A percentile compares a stretch with the other conserved stretches of the same genome.
Evolutionary conservation across 1,140 invertebrate species (phyloP).

Genomic region (Drosophila funebris): DNA sequence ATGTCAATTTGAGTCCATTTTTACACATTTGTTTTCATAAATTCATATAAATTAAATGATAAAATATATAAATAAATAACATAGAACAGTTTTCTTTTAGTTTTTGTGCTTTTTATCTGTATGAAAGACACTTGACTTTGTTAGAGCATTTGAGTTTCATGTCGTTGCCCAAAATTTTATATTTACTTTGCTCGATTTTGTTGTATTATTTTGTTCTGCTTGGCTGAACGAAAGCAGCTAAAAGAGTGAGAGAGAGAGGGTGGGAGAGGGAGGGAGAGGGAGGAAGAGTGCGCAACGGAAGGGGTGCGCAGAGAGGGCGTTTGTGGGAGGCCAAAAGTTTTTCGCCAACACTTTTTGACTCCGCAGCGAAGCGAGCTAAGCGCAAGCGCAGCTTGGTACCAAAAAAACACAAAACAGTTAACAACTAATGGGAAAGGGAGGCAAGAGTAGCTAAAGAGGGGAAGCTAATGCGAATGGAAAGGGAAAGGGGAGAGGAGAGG

Average conservation of each 20-base stretch:
- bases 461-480: too few relatives aligned
- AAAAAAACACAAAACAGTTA: conserved; percentile 20
- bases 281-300: background rate
- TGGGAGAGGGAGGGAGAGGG: background rate
- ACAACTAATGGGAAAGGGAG: background rate
- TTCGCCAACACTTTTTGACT: conserved; percentile 34
- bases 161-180: background rate
- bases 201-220: conserved; percentile 44
- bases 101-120: background rate
- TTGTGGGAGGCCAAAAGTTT: conserved; percentile 28
- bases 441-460: background rate
- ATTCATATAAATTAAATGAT: too few relatives aligned
- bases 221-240: conserved; percentile 48
- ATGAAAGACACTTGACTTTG: background rate
- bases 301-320: background rate
- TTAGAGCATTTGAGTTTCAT: conserved; percentile 34
- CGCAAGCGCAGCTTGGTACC: conserved; percentile 45
- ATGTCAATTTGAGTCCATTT: too few relatives aligned
- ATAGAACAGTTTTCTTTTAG: background rate
- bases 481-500: background rate
- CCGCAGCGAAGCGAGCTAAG: background rate
- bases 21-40: too few relatives aligned
- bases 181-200: conserved; percentile 20
- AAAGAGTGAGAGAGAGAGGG: background rate
- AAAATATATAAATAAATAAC: background rate